phyloP scores from a whole-genome alignment of 2,797 vertebrate genomes.

The Nyctibius grandis region DNA sequence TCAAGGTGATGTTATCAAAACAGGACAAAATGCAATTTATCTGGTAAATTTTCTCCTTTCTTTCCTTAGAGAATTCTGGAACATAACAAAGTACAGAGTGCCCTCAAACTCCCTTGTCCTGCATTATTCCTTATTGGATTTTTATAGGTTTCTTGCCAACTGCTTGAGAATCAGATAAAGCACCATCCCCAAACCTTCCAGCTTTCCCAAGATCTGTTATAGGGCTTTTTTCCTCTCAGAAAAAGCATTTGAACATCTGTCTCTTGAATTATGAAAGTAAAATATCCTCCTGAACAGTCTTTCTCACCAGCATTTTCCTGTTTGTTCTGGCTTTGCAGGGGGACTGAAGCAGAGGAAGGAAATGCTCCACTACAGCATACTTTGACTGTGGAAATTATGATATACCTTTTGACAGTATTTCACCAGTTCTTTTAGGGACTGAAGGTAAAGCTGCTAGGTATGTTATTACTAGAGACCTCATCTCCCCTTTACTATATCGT shows the following conservation, averaged over 20 bases:
- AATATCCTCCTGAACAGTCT: not conserved
- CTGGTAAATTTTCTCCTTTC: not conserved
- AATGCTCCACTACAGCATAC: not conserved
- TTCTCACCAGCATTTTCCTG: not conserved
- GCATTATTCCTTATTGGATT: not conserved
- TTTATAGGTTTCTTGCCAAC: not conserved
- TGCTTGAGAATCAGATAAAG: not conserved
- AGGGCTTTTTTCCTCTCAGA: not conserved
- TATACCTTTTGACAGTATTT: not conserved
- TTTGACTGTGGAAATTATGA: not conserved
- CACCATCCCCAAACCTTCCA: not conserved
- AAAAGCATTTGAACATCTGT: not conserved
- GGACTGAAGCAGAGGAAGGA: not conserved
- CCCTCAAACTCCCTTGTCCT: not conserved
- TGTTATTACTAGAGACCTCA: not conserved
- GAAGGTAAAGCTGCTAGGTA: not conserved
- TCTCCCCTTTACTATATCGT: not conserved
- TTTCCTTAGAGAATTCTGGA: not conserved
- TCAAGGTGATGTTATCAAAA: not conserved
- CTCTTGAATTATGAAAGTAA: not conserved
- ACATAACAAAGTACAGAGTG: not conserved
- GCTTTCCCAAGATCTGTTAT: not conserved
- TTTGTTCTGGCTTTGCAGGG: not conserved
- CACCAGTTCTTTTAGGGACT: not conserved
- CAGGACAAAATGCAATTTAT: not conserved